Base-by-base conservation (phyloP, 92 coral and sea anemone genomes). In the Siderastrea radians region DNA sequence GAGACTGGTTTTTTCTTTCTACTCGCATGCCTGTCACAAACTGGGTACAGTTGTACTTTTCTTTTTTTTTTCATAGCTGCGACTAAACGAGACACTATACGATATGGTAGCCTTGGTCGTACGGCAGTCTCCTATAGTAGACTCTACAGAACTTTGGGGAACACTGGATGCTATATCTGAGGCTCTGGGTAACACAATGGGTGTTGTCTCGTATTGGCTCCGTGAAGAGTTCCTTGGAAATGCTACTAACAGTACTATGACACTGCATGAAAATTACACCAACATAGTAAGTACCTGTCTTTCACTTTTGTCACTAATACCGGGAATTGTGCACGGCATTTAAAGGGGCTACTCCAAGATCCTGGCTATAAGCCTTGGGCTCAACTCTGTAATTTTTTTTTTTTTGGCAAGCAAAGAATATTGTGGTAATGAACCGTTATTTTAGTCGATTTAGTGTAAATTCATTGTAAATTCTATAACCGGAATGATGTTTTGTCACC, bases 31-130 rank as follows among this genome's bases (percentile, higher is more conserved):
- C 0, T 26, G 38, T 26, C 38, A 26, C 38, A 26, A 26, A 26
- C 38, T 26, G 38, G 0, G 38, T 26, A 26, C 38, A 26, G 38
- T 26, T 26, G 38, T 26, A 38, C 6, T 10, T 12, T 17, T 11
- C 10, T 44, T 2, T 67, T 57, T 26, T 49, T 78, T 70, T 1
- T 38, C 3, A n/a, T 72, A 89, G 93, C 47, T 84, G 26, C 89
- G 59, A 16, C 85, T 84, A 3, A 81, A 63, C 52, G 74, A 50
- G 74, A 85, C 84, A 14, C 70, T 89, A 49, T 53, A 79, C 63
- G 71, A 70, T 43, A 89, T 78, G 71, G 60, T 72, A 51, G 54
- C 44, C 19, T 84, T 89, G 68, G 53, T 89, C 70, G 16, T 49
- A 10, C 13, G 26, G 26, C 77, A 78, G 73, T 76, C 86, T 14